A percentile compares a stretch with the other conserved stretches of the same genome.
phyloP scores from a whole-genome alignment of 2,797 vertebrate genomes.

The Heterohyrax brucei region DNA sequence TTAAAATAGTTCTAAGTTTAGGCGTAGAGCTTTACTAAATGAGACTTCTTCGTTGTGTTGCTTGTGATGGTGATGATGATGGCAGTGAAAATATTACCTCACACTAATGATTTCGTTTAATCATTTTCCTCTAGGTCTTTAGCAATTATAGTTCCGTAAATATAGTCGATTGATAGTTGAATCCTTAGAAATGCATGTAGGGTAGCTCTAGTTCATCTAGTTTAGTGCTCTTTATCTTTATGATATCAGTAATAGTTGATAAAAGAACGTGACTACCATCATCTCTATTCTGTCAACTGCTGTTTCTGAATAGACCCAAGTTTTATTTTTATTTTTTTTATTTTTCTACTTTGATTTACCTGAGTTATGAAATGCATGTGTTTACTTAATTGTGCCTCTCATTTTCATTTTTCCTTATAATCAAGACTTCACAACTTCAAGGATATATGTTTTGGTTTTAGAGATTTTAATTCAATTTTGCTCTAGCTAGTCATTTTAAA shows the following conservation, averaged over 20 bases:
- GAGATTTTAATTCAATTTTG: constrained; percentile 58
- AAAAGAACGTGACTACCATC: neutral
- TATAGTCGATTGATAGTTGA: neutral
- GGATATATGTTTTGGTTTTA: constrained; percentile 6
- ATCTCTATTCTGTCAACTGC: neutral
- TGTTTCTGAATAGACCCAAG: constrained; percentile 12
- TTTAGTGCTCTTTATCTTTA: neutral
- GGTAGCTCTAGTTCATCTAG: constrained; percentile 2
- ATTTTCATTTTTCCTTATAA: neutral
- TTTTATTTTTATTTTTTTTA: constrained; percentile 39
- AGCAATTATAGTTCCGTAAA: neutral
- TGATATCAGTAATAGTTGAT: neutral
- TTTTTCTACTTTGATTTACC: neutral
- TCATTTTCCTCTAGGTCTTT: neutral
- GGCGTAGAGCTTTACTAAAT: neutral
- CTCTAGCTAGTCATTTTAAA: constrained; percentile 59
- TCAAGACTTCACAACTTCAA: neutral
- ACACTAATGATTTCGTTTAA: neutral
- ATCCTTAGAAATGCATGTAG: neutral
- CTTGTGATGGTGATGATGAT: neutral
- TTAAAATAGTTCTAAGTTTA: neutral
- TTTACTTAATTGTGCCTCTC: constrained; percentile 32
- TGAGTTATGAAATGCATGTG: neutral
- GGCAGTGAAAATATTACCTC: neutral
- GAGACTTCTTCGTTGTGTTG: neutral